Evolutionary conservation across 1,140 invertebrate species (phyloP).

Genomic region (Panagrolaimus sp.): DNA sequence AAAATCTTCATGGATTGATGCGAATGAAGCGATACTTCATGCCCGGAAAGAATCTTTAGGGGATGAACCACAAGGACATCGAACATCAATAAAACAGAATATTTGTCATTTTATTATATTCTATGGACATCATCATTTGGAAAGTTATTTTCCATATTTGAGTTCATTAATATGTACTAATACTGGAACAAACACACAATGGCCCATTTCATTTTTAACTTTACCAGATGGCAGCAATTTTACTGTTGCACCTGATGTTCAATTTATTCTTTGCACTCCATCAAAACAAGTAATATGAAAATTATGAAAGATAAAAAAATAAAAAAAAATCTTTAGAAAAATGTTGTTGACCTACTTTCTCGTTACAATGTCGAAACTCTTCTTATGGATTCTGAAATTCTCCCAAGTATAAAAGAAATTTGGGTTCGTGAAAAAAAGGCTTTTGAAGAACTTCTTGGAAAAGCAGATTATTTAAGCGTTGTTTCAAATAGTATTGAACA

Average conservation of each 20-base stretch:
- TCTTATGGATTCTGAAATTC: constrained; percentile 12
- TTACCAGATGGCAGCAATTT: constrained; percentile 37
- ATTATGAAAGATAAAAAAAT: constrained; percentile 1
- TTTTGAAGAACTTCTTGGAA: constrained; percentile 14
- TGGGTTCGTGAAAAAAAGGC: constrained; percentile 2
- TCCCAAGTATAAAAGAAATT: background rate
- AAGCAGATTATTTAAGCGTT: constrained; percentile 33
- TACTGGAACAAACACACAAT: constrained; percentile 22
- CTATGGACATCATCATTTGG: constrained; percentile 35
- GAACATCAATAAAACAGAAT: constrained; percentile 5
- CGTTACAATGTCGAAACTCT: constrained; percentile 33
- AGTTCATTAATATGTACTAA: constrained; percentile 30
- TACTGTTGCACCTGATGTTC: constrained; percentile 33
- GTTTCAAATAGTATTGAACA: constrained; percentile 32
- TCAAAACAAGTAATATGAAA: constrained; percentile 13
- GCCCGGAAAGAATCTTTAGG: background rate
- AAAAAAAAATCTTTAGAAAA: constrained; percentile 24
- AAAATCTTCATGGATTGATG: constrained; percentile 23
- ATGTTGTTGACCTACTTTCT: constrained; percentile 32
- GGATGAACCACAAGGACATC: background rate
- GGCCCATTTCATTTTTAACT: constrained; percentile 34
- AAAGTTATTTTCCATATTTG: constrained; percentile 28
- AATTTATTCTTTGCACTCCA: constrained; percentile 33
- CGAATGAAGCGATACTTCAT: too few relatives aligned
- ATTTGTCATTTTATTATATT: constrained; percentile 32